phyloP scores from a whole-genome alignment of 1,140 invertebrate genomes.

The Eurosta solidaginis region DNA sequence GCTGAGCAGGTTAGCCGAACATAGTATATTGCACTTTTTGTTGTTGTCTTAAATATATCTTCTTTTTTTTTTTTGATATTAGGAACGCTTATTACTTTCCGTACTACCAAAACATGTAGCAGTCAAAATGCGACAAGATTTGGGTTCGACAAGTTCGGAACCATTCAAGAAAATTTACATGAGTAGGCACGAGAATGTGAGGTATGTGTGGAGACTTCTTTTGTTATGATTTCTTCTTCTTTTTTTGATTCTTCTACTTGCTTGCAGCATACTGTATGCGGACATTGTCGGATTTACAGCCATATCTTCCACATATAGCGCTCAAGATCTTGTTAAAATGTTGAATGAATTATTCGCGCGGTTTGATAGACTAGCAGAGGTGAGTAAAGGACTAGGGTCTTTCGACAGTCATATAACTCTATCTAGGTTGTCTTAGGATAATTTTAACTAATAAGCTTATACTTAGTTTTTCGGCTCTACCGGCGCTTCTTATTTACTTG shows the following conservation, averaged over 20 bases:
- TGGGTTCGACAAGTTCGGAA: constrained; percentile 81
- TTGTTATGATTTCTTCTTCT: neutral
- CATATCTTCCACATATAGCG: constrained; percentile 92
- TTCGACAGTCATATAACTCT: too few relatives aligned
- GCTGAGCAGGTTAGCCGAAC: constrained; percentile 69
- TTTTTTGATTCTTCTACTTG: neutral
- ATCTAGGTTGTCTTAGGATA: too few relatives aligned
- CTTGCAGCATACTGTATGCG: constrained; percentile 78
- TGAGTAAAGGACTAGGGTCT: too few relatives aligned
- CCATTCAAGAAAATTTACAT: constrained; percentile 98
- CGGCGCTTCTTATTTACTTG: too few relatives aligned
- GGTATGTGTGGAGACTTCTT: constrained; percentile 63
- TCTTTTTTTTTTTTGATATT: constrained; percentile 60
- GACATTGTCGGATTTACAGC: constrained; percentile 94
- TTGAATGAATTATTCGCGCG: constrained; percentile 92
- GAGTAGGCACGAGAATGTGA: constrained; percentile 95
- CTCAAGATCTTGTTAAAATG: constrained; percentile 90
- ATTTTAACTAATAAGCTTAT: too few relatives aligned
- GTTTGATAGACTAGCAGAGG: constrained; percentile 89
- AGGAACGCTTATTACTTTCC: constrained; percentile 84
- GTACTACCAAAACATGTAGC: constrained; percentile 94
- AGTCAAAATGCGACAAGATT: constrained; percentile 89
- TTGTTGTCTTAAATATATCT: neutral
- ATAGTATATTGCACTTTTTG: neutral
- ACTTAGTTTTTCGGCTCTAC: too few relatives aligned